Base-by-base conservation (phyloP, 2,888 invertebrate species). In the Cistogaster globosa region DNA sequence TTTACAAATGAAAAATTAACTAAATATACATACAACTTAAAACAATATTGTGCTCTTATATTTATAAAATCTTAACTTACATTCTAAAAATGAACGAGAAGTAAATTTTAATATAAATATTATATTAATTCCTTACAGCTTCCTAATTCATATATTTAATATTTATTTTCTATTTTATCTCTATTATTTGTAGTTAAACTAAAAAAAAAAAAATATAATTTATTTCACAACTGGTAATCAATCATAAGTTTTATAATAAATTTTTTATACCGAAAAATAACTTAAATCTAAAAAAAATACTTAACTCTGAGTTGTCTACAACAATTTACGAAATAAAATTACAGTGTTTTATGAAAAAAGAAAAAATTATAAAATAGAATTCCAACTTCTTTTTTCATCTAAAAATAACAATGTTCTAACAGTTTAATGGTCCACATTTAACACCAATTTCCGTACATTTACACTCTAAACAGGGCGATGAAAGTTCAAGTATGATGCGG, bases 391-490 rank as follows among this genome's bases (percentile, higher is more conserved):
- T 16, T 62, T 63, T 32, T 57, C 18, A 16, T 12, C 32, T 42
- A 12, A 42, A 51, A 63, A 84, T 55, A 75, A 83, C 67, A 87
- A 87, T 89, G 87, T 18, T 53, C 88, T 91, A 91, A 92, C 96
- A 96, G 88, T 93, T 93, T 86, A 95, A 93, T 87, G 95, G 94
- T 88, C 94, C 94, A 92, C 97, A 98, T 90, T 97, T 96, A 79
- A 98, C 97, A 63, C 97, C 97, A 84, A 96, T 93, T 90, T 97
- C 96, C 55, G 97, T 97, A 93, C 97, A 97, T 93, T 96, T 95
- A 92, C 97, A 97, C 92, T 96, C 96, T 87, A 95, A 94, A 92
- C 97, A 97, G 16, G 96, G 95, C 79, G 95, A 95, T 8, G 97
- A 97, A 84, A 97, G 93, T 93, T 97, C 97, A 1, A 95, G 94